phyloP scores from a whole-genome alignment of 2,888 invertebrate species.

The Cerastoderma edule region DNA sequence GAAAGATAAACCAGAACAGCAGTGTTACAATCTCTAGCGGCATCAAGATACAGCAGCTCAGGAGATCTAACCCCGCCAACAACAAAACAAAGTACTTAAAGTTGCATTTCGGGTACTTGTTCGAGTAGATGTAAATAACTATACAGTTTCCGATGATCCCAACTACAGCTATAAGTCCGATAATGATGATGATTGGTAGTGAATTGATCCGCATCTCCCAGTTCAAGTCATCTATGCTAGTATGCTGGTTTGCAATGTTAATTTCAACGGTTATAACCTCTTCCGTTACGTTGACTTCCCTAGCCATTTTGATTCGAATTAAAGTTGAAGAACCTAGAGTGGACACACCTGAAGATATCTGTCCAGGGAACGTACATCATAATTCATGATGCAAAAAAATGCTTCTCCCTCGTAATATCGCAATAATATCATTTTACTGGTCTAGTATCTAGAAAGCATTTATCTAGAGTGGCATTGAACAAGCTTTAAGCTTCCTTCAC shows the following conservation, averaged over 20 bases:
- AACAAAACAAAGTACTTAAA: conserved; percentile 58
- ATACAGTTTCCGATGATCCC: conserved; percentile 47
- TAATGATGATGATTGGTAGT: conserved; percentile 36
- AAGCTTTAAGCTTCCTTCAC: too few species aligned
- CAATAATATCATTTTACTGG: too few species aligned
- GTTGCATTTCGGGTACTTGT: conserved; percentile 54
- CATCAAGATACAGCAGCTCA: conserved; percentile 51
- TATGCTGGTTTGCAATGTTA: not conserved
- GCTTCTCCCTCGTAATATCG: too few species aligned
- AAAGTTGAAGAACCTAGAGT: not conserved
- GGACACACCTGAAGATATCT: not conserved
- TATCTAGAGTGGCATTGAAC: too few species aligned
- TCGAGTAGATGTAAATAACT: conserved; percentile 52
- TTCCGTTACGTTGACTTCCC: not conserved
- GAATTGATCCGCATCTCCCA: conserved; percentile 3
- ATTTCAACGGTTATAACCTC: not conserved
- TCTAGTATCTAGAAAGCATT: too few species aligned
- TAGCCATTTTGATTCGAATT: not conserved
- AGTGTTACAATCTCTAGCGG: conserved; percentile 57
- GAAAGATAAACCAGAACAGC: conserved; percentile 48
- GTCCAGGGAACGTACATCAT: not conserved
- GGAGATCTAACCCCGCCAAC: conserved; percentile 46
- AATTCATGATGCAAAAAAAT: not conserved
- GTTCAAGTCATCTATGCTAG: conserved; percentile 13
- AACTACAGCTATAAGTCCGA: conserved; percentile 42